Conservation (phyloP, 1,140 invertebrate species). For the Rhopalosiphum padi region DNA sequence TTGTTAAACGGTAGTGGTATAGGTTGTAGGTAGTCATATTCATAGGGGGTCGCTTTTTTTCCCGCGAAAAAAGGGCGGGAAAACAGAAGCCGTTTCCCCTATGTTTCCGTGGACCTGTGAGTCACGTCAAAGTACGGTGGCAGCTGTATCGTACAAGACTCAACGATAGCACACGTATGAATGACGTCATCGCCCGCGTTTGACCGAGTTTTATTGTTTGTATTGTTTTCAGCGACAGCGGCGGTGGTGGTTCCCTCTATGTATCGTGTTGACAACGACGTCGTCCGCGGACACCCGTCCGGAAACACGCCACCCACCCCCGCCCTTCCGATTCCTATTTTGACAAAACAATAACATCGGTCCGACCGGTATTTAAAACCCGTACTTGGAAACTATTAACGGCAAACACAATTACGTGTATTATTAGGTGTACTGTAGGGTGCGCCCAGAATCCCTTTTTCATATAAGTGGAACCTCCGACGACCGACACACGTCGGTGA, state of each 20-base stretch:
- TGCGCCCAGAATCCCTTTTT: slow-evolving; percentile 5
- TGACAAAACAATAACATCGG: slow-evolving; percentile 24
- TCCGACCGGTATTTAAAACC: slow-evolving; percentile 48
- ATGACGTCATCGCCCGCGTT: slow-evolving; percentile 49
- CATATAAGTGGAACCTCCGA: background rate
- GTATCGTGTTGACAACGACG: background rate
- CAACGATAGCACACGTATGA: background rate
- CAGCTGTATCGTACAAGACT: slow-evolving; percentile 24
- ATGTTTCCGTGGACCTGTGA: background rate
- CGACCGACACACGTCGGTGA: background rate
- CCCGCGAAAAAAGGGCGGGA: background rate
- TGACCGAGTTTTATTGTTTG: slow-evolving; percentile 57
- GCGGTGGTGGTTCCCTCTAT: background rate
- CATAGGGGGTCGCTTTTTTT: background rate
- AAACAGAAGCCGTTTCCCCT: slow-evolving; percentile 8
- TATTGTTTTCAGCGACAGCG: slow-evolving; percentile 15
- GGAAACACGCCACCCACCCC: slow-evolving; percentile 37
- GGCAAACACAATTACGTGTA: background rate
- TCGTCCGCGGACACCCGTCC: slow-evolving; percentile 31
- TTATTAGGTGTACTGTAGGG: background rate
- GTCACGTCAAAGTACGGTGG: background rate
- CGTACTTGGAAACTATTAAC: background rate
- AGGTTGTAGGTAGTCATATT: background rate
- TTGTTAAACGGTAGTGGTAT: background rate
- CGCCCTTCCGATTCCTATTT: background rate